phyloP scores from a whole-genome alignment of 1,140 invertebrate species.

The Aphelenchoides fujianensis region DNA sequence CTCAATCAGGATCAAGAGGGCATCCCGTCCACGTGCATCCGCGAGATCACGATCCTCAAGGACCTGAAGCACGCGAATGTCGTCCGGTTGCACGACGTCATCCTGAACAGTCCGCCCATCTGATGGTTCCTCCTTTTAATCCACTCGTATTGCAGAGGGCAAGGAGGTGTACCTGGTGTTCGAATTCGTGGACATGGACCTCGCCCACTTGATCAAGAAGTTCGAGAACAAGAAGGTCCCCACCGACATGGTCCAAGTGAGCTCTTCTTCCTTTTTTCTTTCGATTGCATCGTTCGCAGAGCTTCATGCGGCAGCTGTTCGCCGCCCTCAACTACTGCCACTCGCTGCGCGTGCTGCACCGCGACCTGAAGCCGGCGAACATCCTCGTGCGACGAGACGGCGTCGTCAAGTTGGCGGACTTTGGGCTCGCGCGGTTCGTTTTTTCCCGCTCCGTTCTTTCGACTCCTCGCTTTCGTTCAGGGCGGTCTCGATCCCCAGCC shows the following conservation, averaged over 20 bases:
- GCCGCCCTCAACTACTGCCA: slow-evolving; percentile 93
- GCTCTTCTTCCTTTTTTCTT: too few species aligned
- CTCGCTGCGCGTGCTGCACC: slow-evolving; percentile 79
- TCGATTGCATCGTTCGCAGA: slow-evolving; percentile 65
- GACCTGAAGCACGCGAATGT: slow-evolving; percentile 87
- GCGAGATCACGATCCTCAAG: slow-evolving; percentile 87
- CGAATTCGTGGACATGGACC: slow-evolving; percentile 94
- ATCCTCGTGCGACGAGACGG: slow-evolving; percentile 82
- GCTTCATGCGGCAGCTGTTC: slow-evolving; percentile 79
- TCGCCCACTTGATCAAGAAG: slow-evolving; percentile 69
- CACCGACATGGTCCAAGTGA: slow-evolving; percentile 22
- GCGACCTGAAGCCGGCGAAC: slow-evolving; percentile 77
- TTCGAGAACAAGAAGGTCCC: slow-evolving; percentile 65
- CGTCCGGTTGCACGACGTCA: slow-evolving; percentile 82
- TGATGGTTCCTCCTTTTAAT: slow-evolving; percentile 21
- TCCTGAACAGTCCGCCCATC: slow-evolving; percentile 73
- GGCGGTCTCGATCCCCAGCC: slow-evolving; percentile 70
- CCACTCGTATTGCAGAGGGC: slow-evolving; percentile 71
- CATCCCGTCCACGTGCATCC: slow-evolving; percentile 86
- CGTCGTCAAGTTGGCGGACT: slow-evolving; percentile 91
- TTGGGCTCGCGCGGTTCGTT: slow-evolving; percentile 91
- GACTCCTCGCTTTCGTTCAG: slow-evolving; percentile 36
- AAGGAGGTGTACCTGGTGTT: slow-evolving; percentile 94
- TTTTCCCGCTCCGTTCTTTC: too few species aligned
- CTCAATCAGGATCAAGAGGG: slow-evolving; percentile 79